These are phyloP conservation scores for Pachyramphus minor DNA, from an alignment of 2,113 vertebrate species.

Conservation along the genomic window DNA sequence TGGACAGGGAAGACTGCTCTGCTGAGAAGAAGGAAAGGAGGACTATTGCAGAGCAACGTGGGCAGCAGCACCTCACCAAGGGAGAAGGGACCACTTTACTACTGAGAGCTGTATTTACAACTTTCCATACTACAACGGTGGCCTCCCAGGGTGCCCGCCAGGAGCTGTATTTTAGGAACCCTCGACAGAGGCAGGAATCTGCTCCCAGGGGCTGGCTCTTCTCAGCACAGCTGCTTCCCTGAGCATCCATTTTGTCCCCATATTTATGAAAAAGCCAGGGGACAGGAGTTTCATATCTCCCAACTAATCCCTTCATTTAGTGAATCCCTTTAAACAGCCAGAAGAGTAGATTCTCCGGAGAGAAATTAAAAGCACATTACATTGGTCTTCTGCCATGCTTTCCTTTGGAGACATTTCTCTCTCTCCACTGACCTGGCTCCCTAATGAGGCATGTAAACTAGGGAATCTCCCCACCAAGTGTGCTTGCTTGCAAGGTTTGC, in stretches of 20 bases:
- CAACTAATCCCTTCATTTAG: neutral
- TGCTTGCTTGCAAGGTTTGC: neutral
- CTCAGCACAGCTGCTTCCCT: neutral
- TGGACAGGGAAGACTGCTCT: rapidly evolving
- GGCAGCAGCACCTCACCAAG: neutral
- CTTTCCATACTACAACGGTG: neutral
- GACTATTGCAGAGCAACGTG: rapidly evolving
- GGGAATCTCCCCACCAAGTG: neutral
- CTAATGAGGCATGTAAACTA: neutral
- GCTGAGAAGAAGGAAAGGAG: neutral
- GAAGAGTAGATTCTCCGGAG: neutral
- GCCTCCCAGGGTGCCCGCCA: neutral
- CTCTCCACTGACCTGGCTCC: neutral
- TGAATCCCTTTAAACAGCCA: neutral
- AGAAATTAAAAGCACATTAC: neutral
- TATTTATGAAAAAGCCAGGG: neutral
- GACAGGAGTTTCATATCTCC: neutral
- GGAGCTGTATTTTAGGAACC: neutral
- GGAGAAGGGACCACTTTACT: neutral
- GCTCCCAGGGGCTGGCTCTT: neutral
- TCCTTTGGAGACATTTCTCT: neutral
- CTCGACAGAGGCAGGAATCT: neutral
- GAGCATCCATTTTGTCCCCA: neutral
- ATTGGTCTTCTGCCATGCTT: neutral
- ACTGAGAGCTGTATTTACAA: neutral